Base-by-base conservation (phyloP, 2,888 invertebrate genomes). In the Sialis fuliginosa region DNA sequence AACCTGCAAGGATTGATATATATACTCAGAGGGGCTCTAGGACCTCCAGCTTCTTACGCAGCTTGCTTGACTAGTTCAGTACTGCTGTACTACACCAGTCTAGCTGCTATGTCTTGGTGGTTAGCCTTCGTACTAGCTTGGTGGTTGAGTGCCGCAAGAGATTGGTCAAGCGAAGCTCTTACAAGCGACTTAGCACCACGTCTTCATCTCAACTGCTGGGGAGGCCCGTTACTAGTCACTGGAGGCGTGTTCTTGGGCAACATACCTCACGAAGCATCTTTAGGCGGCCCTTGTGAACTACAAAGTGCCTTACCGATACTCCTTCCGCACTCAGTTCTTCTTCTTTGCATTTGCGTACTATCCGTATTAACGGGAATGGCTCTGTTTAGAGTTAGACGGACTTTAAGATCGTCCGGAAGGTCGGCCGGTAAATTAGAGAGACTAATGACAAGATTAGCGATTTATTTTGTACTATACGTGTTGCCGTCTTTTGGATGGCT, bases 211-310 rank as follows among this genome's bases (percentile, higher is more conserved):
- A 65, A 49, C 75, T 70, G 40, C 68, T 61, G 10, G 63, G 81
- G 82, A 49, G 78, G 81, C 56, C 75, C 84, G 50, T 89, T 92
- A 90, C 90, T 91, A 80, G 77, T 87, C 3, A 80, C 89, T 55
- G 77, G 92, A 45, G 84, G 88, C 50, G 74, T 89, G 44, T 88
- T 90, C 48, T 92, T 91, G 85, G 0, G 81, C 88, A 39, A 77
- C 87, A 8, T 81, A 88, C 57, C 86, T 90, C 10, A 85, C 89
- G 48, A 82, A 83, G 5, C 82, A 88, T 12, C 65, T 91, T 35
- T 78, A 88, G 33, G 74, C 88, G 57, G 76, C 83, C 33, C 75
- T 79, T 54, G 82, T 90, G 5, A 79, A 81, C 12, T 85, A 79
- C 2, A 81, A 81, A 55, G 87, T 1, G 68, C 79, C 6, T 72